Evolutionary conservation across 1,140 invertebrate species (phyloP).

Genomic region (Eciton burchellii): DNA sequence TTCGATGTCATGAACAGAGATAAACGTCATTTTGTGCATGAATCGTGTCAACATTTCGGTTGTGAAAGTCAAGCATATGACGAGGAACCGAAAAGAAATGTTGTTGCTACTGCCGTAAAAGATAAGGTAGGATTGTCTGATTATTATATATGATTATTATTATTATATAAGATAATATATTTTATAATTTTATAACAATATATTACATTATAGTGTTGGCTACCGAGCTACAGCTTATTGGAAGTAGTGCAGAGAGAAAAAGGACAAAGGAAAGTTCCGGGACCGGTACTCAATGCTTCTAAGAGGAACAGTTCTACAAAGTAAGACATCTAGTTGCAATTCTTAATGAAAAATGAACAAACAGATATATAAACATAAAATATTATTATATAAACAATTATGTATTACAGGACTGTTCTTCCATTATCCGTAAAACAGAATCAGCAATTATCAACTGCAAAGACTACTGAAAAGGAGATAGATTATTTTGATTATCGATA

Average conservation of each 20-base stretch:
- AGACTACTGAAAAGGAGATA: slow-evolving; percentile 74
- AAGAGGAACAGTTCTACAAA: slow-evolving; percentile 72
- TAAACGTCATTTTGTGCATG: slow-evolving; percentile 95
- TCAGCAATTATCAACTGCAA: slow-evolving; percentile 71
- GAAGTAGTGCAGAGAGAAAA: slow-evolving; percentile 92
- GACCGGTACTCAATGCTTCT: slow-evolving; percentile 87
- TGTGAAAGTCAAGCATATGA: slow-evolving; percentile 97
- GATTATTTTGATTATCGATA: slow-evolving; percentile 78
- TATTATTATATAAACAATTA: slow-evolving; percentile 39
- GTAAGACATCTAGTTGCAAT: slow-evolving; percentile 66
- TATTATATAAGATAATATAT: no score
- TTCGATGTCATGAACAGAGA: slow-evolving; percentile 97
- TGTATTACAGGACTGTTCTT: slow-evolving; percentile 78
- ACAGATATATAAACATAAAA: slow-evolving; percentile 25
- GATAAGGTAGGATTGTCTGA: slow-evolving; percentile 87
- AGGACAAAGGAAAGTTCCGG: slow-evolving; percentile 91
- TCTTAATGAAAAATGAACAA: neutral
- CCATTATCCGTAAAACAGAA: slow-evolving; percentile 76
- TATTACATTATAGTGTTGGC: slow-evolving; percentile 89
- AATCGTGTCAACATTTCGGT: slow-evolving; percentile 97
- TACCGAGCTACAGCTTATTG: slow-evolving; percentile 93
- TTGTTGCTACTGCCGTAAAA: slow-evolving; percentile 95
- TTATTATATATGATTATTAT: no score
- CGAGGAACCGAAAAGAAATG: slow-evolving; percentile 96
- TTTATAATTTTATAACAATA: slow-evolving; percentile 85